Percentiles rank a stretch among this genome's conserved stretches.
Conservation (phyloP, 1,140 invertebrate genomes). For the Melitaea cinxia region DNA sequence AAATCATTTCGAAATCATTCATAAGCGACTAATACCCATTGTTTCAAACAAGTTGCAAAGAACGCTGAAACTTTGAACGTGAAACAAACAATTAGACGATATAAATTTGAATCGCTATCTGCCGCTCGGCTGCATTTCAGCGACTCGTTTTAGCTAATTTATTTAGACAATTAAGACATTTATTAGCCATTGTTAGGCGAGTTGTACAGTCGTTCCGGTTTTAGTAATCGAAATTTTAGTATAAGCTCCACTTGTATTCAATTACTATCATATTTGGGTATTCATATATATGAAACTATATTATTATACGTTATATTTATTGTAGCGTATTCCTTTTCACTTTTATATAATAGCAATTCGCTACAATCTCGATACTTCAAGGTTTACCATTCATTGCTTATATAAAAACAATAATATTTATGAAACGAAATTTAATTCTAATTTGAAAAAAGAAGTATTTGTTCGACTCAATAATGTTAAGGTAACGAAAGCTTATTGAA, state of each 20-base stretch:
- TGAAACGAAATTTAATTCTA: too few species aligned
- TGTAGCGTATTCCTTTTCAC: too few species aligned
- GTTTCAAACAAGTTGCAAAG: conserved; percentile 10
- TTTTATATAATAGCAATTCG: too few species aligned
- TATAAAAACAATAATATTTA: too few species aligned
- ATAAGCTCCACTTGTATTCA: conserved; percentile 17
- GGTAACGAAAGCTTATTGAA: too few species aligned
- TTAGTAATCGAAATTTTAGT: conserved; percentile 29
- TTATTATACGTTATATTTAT: not conserved
- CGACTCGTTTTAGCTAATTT: conserved; percentile 39
- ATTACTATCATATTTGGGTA: conserved; percentile 30
- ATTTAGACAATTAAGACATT: conserved; percentile 53
- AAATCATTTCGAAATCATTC: not conserved
- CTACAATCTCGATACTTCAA: too few species aligned
- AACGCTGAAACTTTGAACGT: conserved; percentile 16
- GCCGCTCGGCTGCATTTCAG: conserved; percentile 30
- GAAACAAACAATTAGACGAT: conserved; percentile 39
- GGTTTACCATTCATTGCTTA: too few species aligned
- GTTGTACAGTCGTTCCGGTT: conserved; percentile 29
- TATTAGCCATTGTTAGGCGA: conserved; percentile 44
- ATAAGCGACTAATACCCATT: conserved; percentile 4
- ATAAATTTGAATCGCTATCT: conserved; percentile 45
- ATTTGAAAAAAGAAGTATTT: too few species aligned
- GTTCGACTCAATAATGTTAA: too few species aligned
- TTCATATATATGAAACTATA: not conserved